Evolutionary conservation across 2,113 vertebrate genomes (phyloP), one percentile per base, ranked within the genome.

Genomic region (Pelobates fuscus): DNA sequence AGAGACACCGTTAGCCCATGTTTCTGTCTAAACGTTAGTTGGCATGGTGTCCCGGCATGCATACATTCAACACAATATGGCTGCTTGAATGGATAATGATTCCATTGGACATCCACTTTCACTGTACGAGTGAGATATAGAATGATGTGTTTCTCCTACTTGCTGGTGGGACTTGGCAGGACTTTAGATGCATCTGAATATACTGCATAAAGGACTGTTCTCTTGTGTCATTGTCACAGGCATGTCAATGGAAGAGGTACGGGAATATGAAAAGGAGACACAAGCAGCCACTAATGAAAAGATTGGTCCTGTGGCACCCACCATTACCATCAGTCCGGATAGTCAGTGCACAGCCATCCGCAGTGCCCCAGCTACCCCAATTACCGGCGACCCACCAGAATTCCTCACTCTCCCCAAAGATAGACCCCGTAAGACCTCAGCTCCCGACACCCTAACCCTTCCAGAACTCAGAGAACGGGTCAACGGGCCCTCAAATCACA

Each of bases 281-380:
- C 89, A 90, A 80, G 87, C 87, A 70, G 89, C 89, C 77, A 90
- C 89, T 79, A 91, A 91, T 23, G 84, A 89, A 81, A 87, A 89
- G 78, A 81, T 90, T 7, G 89, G 89, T 15, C 62, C 80, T 64
- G 80, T 88, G 67, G 67, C 81, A 8, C 87, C 88, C 32, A 52
- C 83, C 77, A 84, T 91, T 67, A 81, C 88, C 1, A 81, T 89
- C 73, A 83, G 83, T 5, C 72, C 84, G 23, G 83, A 81, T 68
- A 75, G 72, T 54, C 79, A 84, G 62, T 80, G 79, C 54, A 24
- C 72, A 0, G 67, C 70, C 68, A 81, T 85, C 0, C 86, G 80
- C 81, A 85, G 86, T 0, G 81, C 85, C 64, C 89, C 89, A 2
- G 85, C 88, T 71, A 86, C 89, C 0, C 89, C 89, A 0, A 81